Percentiles rank a stretch among this genome's conserved stretches.
Evolutionary conservation across 37 sponge, comb jelly and placozoan species (phyloP).

Genomic region (Sycon ciliatum): DNA sequence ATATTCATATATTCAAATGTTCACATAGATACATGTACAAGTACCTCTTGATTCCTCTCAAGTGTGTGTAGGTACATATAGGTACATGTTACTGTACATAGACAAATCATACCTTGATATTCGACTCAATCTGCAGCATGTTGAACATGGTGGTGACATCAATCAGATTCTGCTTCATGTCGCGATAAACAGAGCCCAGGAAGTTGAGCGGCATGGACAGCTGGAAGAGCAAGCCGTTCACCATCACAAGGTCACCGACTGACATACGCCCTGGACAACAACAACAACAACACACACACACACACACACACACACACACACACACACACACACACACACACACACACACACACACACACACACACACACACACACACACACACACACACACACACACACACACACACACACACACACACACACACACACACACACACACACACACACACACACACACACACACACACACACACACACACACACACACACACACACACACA

Average conservation of each 20-base stretch:
- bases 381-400: background rate
- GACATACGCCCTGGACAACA: slow-evolving; percentile 66
- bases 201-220: slow-evolving; percentile 92
- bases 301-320: slow-evolving; percentile 5
- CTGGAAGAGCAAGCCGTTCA: slow-evolving; percentile 93
- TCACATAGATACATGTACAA: too few relatives aligned
- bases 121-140: slow-evolving; percentile 56
- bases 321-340: slow-evolving; percentile 5
- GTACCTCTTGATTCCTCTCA: background rate
- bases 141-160: slow-evolving; percentile 92
- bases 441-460: slow-evolving; percentile 5
- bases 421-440: slow-evolving; percentile 1
- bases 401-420: slow-evolving; percentile 1
- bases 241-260: slow-evolving; percentile 94
- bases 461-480: slow-evolving; percentile 5
- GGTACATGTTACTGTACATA: background rate
- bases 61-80: background rate
- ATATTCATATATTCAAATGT: too few relatives aligned
- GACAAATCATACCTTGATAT: slow-evolving; percentile 42
- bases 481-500: slow-evolving; percentile 5
- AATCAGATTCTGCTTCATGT: slow-evolving; percentile 75
- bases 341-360: slow-evolving; percentile 5
- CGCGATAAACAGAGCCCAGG: slow-evolving; percentile 87
- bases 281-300: background rate
- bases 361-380: slow-evolving; percentile 5